These are phyloP conservation scores for Laterallus jamaicensis DNA, from an alignment of 2,113 vertebrate species.

Conservation along the genomic window DNA sequence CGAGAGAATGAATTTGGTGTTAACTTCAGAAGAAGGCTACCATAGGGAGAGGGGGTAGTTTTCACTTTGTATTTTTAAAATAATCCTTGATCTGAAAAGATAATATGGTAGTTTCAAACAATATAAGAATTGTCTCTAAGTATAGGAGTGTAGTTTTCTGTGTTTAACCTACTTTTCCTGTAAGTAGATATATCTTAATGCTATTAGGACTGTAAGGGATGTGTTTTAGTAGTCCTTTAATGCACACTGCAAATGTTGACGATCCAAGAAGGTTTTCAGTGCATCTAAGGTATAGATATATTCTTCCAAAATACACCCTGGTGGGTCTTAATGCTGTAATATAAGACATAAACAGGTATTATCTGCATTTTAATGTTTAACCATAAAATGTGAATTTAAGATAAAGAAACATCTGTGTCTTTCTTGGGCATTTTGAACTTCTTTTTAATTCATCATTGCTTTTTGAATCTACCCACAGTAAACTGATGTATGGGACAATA, in stretches of 20 bases:
- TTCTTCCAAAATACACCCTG: neutral
- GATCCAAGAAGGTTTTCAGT: neutral
- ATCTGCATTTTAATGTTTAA: neutral
- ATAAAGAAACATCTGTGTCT: neutral
- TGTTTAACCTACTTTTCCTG: neutral
- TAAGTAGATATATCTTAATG: constrained; percentile 1
- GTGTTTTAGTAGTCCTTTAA: neutral
- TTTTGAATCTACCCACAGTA: neutral
- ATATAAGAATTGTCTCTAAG: neutral
- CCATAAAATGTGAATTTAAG: neutral
- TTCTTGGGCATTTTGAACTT: neutral
- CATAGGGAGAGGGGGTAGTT: neutral
- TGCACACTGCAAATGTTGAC: neutral
- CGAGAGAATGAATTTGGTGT: neutral
- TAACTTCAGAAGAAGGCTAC: neutral
- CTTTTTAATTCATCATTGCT: neutral
- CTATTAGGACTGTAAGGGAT: neutral
- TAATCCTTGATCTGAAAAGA: neutral
- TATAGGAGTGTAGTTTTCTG: neutral
- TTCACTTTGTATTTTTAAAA: neutral
- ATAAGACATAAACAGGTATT: neutral
- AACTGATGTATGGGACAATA: neutral
- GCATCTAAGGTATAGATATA: neutral
- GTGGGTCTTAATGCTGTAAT: neutral
- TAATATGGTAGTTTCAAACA: neutral